These are phyloP conservation scores for Aspiorhynchus laticeps DNA, from an alignment of 2,113 vertebrate genomes.

Conservation along the genomic window DNA sequence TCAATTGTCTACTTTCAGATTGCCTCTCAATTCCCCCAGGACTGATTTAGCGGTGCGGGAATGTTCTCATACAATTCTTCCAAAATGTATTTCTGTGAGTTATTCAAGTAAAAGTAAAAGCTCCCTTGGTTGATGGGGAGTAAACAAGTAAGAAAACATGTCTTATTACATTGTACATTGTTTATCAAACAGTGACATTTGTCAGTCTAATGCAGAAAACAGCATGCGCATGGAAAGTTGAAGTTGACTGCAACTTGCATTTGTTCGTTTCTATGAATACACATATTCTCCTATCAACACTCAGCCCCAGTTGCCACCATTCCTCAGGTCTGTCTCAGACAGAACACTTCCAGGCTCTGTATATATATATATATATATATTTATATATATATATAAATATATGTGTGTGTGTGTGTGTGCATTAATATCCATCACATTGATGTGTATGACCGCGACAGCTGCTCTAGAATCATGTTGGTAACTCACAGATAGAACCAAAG, in stretches of 20 bases:
- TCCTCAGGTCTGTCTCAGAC: conserved; percentile 37
- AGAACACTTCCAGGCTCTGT: not conserved
- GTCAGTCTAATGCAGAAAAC: not conserved
- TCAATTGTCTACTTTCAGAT: conserved; percentile 13
- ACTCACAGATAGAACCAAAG: not conserved
- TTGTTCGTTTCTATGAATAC: conserved; percentile 18
- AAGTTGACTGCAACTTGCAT: conserved; percentile 15
- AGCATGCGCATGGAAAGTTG: not conserved
- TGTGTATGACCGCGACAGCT: conserved; percentile 40
- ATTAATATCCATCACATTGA: conserved; percentile 50
- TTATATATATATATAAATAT: too few relatives aligned
- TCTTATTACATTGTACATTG: conserved; percentile 8
- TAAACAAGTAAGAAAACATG: not conserved
- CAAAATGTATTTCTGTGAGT: not conserved
- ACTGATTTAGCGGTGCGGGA: not conserved
- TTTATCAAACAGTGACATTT: conserved; percentile 19
- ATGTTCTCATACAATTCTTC: not conserved
- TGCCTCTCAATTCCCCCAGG: not conserved
- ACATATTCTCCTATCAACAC: conserved; percentile 40
- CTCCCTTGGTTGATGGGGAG: not conserved
- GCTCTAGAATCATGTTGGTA: not conserved
- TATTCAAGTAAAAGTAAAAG: not conserved
- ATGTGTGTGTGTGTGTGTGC: conserved; percentile 1
- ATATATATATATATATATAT: too few relatives aligned
- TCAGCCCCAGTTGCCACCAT: conserved; percentile 49